A percentile compares a stretch with the other conserved stretches of the same genome.
These are phyloP conservation scores for Trachymyrmex cornetzi DNA, from an alignment of 1,140 invertebrate species.

Conservation along the genomic window DNA sequence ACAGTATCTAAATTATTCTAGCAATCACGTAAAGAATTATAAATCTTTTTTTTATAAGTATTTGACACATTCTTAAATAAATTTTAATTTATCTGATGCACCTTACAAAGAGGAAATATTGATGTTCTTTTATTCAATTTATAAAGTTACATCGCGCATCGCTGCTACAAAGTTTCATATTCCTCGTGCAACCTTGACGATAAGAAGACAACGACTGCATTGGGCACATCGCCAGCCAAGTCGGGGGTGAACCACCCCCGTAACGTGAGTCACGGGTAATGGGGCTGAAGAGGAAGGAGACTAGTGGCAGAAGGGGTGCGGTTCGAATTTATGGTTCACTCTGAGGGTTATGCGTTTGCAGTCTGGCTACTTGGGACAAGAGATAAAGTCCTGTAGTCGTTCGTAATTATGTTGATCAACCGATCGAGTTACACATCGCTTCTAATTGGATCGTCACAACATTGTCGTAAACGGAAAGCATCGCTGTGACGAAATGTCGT, in stretches of 20 bases:
- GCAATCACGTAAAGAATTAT: background rate
- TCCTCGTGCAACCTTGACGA: slow-evolving; percentile 1
- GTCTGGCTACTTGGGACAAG: slow-evolving; percentile 75
- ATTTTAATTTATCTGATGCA: background rate
- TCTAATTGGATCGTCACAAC: slow-evolving; percentile 74
- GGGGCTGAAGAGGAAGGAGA: slow-evolving; percentile 68
- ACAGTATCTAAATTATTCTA: background rate
- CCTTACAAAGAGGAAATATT: background rate
- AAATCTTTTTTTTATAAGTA: background rate
- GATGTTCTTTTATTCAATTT: slow-evolving; percentile 34
- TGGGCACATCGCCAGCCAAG: slow-evolving; percentile 45
- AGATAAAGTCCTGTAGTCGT: slow-evolving; percentile 77
- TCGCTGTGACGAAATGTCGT: background rate
- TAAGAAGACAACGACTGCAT: slow-evolving; percentile 47
- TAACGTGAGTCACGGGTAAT: slow-evolving; percentile 60
- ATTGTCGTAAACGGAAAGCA: slow-evolving; percentile 19
- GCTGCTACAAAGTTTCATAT: slow-evolving; percentile 35
- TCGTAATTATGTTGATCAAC: slow-evolving; percentile 73
- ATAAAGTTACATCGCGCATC: slow-evolving; percentile 2
- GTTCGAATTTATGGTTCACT: slow-evolving; percentile 80
- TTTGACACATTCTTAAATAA: background rate
- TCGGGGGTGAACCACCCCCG: slow-evolving; percentile 41
- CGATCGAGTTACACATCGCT: slow-evolving; percentile 75
- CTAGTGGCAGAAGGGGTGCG: slow-evolving; percentile 69
- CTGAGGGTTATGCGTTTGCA: slow-evolving; percentile 78